Base-by-base conservation (phyloP, 2,113 vertebrate species). In the Athene noctua region DNA sequence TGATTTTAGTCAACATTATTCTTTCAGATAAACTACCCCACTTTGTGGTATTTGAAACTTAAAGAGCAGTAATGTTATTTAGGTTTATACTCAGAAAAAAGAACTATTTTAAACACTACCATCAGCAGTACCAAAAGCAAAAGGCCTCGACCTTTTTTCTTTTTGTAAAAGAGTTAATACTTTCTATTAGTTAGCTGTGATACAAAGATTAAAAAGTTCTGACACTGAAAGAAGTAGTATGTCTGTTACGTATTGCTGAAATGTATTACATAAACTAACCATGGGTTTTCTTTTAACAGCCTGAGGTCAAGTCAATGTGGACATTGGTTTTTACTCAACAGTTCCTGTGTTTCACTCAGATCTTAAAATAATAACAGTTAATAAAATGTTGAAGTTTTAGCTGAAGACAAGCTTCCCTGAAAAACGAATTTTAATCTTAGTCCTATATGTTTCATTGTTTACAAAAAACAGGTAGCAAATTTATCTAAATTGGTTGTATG, bases 101-200 rank as follows among this genome's bases (percentile, higher is more conserved):
- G 4, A 68, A 38, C 36, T 51, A 51, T 51, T 70, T 74, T 30
- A 61, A 77, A 49, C 36, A 15, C 5, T 42, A 30, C 16, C 25
- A 46, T 44, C 20, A 72, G 4, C 36, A 29, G 5, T 34, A 36
- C 3, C 25, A 57, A 70, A 65, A 65, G 9, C 6, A 61, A 26
- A 70, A n/a, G 44, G 6, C 12, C 11, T 40, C 0, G 3, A 32
- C 4, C 3, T 66, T 4, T 68, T 38, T 40, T 27, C 4, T 38
- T 68, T 73, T 29, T 47, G 15, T 73, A 25, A 78, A 65, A 40
- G 17, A 57, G 5, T 38, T 59, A 66, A 66, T 74, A 19, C 1
- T 90, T 87, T 87, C 30, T 90, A 1, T 40, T 52, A 61, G 36
- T 34, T 55, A 55, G 42, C 32, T 88, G 42, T 34, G 40, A 51